Base-by-base conservation (phyloP, 2,113 vertebrate genomes). In the Dromaius novaehollandiae region DNA sequence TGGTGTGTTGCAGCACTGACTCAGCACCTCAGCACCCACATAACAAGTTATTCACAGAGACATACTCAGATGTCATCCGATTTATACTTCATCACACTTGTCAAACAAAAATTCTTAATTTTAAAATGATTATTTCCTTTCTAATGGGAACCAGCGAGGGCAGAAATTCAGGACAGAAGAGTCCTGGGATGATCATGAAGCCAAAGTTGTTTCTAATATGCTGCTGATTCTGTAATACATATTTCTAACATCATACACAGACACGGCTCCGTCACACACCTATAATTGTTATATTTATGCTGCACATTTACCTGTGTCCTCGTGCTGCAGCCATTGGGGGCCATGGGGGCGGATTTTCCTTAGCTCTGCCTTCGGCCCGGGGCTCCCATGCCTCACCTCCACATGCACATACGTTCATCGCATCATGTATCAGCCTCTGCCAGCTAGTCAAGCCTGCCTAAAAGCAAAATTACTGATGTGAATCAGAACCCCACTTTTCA, bases 261-360 rank as follows among this genome's bases (percentile, higher is more conserved):
- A 13, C 9, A 46, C n/a, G 48, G 55, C 65, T 28, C 40, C 53
- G 30, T 38, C 12, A 3, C 4, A 21, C 36, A 30, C 3, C 7
- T 36, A 17, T 7, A 60, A 53, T 46, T 0, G 0, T 44, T 30
- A 36, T 5, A 7, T 65, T 64, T 50, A 40, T 8, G 3, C 51
- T 38, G 38, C 38, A 14, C 3, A 2, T 53, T 74, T 46, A 17
- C 5, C 16, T 18, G 26, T 9, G 21, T 25, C 19, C 13, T 56
- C 0, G 0, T 22, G 4, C 42, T 60, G 13, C 18, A 44, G 50
- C 19, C 34, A 6, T 26, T 19, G 25, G 24, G 30, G 32, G 8
- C 17, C 9, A 21, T 0, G 3, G 56, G 11, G 65, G 68, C 19
- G 20, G 36, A 15, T 68, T 60, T 53, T 69, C 56, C 28, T 7